Evolutionary conservation across 1,140 invertebrate species (phyloP).

Genomic region (Penaeus vannamei): DNA sequence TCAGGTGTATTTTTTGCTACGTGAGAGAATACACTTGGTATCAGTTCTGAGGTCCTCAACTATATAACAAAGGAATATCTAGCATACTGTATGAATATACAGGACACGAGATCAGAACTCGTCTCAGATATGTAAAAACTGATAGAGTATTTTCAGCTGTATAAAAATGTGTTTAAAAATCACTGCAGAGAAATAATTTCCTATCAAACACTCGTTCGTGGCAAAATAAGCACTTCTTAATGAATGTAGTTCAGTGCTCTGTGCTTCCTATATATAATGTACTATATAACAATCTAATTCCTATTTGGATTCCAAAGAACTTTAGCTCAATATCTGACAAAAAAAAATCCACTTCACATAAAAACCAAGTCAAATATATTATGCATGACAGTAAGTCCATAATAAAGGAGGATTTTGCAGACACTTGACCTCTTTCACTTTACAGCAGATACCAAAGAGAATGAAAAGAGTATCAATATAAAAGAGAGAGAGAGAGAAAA

Average conservation of each 20-base stretch:
- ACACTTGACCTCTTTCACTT: no score
- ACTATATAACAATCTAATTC: no score
- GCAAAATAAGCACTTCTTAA: slow-evolving; percentile 13
- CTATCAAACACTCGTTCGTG: not conserved
- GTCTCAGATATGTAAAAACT: slow-evolving; percentile 42
- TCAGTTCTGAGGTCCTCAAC: slow-evolving; percentile 7
- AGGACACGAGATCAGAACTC: not conserved
- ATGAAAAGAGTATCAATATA: no score
- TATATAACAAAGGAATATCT: not conserved
- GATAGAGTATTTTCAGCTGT: slow-evolving; percentile 19
- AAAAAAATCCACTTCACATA: no score
- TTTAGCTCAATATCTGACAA: no score
- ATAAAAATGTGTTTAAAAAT: slow-evolving; percentile 53
- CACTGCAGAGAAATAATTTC: slow-evolving; percentile 12
- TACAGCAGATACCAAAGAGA: no score
- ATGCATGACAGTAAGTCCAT: no score
- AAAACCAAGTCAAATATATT: no score
- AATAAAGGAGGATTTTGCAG: no score
- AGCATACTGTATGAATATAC: not conserved
- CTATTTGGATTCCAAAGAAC: no score
- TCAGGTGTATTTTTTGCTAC: slow-evolving; percentile 3
- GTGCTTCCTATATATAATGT: no score
- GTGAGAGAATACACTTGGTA: slow-evolving; percentile 35
- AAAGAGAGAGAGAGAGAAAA: no score
- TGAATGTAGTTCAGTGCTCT: not conserved